A percentile compares a stretch with the other conserved stretches of the same genome.
These are phyloP conservation scores for Acronicta psi DNA, from an alignment of 2,888 invertebrate species.

Conservation along the genomic window DNA sequence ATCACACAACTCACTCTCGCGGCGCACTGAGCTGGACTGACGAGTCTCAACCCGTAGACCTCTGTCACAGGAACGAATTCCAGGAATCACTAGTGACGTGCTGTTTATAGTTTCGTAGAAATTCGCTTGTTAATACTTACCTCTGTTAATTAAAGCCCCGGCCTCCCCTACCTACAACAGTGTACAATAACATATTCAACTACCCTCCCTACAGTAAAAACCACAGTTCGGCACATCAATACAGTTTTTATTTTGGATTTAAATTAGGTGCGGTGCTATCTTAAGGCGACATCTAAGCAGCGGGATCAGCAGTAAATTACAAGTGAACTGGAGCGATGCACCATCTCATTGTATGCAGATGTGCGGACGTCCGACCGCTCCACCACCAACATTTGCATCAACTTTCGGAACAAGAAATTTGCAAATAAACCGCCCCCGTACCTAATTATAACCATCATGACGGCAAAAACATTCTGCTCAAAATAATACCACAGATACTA, in stretches of 20 bases:
- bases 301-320: conserved; percentile 82
- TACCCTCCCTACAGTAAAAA: neutral
- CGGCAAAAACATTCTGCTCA: conserved; percentile 43
- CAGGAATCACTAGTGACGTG: too few species aligned
- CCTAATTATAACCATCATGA: conserved; percentile 64
- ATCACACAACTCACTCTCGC: too few species aligned
- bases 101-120: too few species aligned
- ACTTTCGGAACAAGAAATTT: conserved; percentile 77
- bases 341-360: conserved; percentile 86
- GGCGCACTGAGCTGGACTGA: too few species aligned
- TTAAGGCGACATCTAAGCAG: conserved; percentile 82
- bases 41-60: too few species aligned
- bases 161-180: too few species aligned
- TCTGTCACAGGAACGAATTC: too few species aligned
- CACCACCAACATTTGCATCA: conserved; percentile 80
- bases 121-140: too few species aligned
- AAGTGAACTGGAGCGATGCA: conserved; percentile 77
- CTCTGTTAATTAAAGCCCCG: too few species aligned
- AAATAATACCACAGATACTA: conserved; percentile 40
- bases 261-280: conserved; percentile 83
- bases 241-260: conserved; percentile 62
- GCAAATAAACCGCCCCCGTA: conserved; percentile 68
- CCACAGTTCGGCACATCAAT: conserved; percentile 27
- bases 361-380: conserved; percentile 62
- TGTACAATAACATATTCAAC: neutral